Evolutionary conservation across 2,113 vertebrate species (phyloP).

Genomic region (Alexandromys fortis): DNA sequence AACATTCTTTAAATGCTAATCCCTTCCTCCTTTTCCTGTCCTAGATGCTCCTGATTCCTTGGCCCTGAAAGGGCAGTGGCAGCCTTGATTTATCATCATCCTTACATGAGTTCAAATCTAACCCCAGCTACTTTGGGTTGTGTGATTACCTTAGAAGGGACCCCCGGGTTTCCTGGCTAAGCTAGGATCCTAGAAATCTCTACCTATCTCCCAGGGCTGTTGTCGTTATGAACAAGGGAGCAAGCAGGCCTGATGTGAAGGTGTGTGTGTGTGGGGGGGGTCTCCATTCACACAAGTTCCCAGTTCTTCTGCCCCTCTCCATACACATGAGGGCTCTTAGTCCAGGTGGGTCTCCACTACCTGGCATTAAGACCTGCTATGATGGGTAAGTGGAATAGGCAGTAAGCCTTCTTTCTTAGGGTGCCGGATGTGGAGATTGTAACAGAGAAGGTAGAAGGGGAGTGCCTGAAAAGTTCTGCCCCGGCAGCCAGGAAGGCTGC

Average conservation of each 20-base stretch:
- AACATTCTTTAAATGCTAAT: not conserved
- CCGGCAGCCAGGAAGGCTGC: not conserved
- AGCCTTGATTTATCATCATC: conserved; percentile 4
- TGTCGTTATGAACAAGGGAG: not conserved
- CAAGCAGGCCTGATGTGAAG: not conserved
- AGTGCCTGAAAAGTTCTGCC: not conserved
- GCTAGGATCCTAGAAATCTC: not conserved
- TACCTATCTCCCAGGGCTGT: not conserved
- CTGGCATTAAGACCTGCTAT: not conserved
- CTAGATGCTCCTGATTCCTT: not conserved
- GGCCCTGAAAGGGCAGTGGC: not conserved
- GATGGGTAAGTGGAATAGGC: conserved; percentile 36
- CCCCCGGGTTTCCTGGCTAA: not conserved
- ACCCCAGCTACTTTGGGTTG: not conserved
- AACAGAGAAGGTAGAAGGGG: not conserved
- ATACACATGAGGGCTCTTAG: not conserved
- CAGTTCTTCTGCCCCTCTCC: not conserved
- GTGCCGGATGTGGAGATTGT: not conserved
- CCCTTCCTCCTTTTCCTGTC: not conserved
- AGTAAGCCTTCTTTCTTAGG: conserved; percentile 69
- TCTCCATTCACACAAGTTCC: not conserved
- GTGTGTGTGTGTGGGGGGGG: no score
- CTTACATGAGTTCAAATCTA: not conserved
- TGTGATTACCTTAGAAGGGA: not conserved
- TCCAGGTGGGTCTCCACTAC: not conserved